Conservation (phyloP, 2,113 vertebrate genomes). For the Aldabrachelys gigantea region DNA sequence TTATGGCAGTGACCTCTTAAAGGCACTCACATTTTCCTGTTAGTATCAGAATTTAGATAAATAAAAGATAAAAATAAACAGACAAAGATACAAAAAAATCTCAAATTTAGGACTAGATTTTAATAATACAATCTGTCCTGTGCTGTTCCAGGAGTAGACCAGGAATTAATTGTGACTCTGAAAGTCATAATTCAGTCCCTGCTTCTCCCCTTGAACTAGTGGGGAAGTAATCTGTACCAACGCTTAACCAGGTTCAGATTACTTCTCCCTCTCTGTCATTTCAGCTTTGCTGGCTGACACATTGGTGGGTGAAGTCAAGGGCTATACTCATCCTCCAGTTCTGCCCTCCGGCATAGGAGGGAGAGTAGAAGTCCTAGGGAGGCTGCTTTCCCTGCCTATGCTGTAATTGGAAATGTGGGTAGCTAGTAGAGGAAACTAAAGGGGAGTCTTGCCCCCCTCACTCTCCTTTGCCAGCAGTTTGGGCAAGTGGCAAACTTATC, state of each 20-base stretch:
- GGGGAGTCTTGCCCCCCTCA: background rate
- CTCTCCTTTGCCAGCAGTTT: background rate
- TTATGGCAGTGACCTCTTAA: background rate
- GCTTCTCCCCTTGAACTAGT: background rate
- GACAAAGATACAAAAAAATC: background rate
- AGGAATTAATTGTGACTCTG: background rate
- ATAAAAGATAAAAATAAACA: background rate
- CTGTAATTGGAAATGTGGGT: background rate
- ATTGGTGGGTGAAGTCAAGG: background rate
- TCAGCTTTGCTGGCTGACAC: background rate
- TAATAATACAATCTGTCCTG: background rate
- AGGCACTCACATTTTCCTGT: background rate
- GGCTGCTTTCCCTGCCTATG: background rate
- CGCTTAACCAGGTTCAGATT: background rate
- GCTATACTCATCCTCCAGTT: background rate
- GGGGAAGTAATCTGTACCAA: too few relatives aligned
- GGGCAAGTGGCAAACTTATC: background rate
- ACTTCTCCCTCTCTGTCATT: background rate
- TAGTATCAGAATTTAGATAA: background rate
- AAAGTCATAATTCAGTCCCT: background rate
- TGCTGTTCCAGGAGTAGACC: background rate
- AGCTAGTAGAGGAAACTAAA: background rate
- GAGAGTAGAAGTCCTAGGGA: background rate
- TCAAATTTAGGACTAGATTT: background rate
- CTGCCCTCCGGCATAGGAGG: background rate